These are phyloP conservation scores for Hirundichthys speculiger DNA, from an alignment of 2,113 vertebrate genomes.

Conservation along the genomic window DNA sequence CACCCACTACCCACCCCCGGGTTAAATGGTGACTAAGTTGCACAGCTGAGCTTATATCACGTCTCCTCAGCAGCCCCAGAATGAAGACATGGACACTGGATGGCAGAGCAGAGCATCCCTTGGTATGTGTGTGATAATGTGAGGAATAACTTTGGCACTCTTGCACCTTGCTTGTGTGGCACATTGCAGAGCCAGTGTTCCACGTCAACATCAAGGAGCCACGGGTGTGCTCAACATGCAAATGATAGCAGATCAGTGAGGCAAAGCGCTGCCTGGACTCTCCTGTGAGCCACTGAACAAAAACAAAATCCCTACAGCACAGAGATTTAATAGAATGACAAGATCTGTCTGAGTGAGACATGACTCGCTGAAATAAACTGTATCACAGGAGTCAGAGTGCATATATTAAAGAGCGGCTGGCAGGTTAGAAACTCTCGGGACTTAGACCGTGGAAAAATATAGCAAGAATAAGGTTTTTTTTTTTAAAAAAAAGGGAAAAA, in stretches of 20 bases:
- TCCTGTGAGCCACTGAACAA: slow-evolving; percentile 22
- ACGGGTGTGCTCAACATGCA: slow-evolving; percentile 60
- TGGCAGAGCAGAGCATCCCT: slow-evolving; percentile 62
- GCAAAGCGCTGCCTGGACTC: slow-evolving; percentile 18
- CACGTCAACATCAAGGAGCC: too few relatives aligned
- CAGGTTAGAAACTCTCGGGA: too few relatives aligned
- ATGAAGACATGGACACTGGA: slow-evolving; percentile 55
- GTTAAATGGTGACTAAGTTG: slow-evolving; percentile 48
- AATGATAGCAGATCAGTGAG: slow-evolving; percentile 49
- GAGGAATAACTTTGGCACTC: slow-evolving; percentile 33
- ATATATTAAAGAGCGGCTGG: too few relatives aligned
- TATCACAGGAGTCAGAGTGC: too few relatives aligned
- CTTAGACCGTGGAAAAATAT: too few relatives aligned
- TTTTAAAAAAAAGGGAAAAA: too few relatives aligned
- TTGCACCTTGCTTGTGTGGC: slow-evolving; percentile 50
- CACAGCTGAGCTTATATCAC: slow-evolving; percentile 43
- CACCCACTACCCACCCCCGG: too few relatives aligned
- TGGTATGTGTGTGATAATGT: slow-evolving; percentile 27
- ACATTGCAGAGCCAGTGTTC: slow-evolving; percentile 36
- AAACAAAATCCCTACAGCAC: slow-evolving; percentile 56
- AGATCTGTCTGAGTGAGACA: too few relatives aligned
- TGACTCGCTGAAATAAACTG: too few relatives aligned
- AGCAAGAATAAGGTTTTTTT: too few relatives aligned
- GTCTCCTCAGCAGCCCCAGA: slow-evolving; percentile 51
- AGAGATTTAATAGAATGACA: slow-evolving; percentile 24